Conservation (phyloP, 1,140 invertebrate species). For the Pseudomyrmex concolor region DNA sequence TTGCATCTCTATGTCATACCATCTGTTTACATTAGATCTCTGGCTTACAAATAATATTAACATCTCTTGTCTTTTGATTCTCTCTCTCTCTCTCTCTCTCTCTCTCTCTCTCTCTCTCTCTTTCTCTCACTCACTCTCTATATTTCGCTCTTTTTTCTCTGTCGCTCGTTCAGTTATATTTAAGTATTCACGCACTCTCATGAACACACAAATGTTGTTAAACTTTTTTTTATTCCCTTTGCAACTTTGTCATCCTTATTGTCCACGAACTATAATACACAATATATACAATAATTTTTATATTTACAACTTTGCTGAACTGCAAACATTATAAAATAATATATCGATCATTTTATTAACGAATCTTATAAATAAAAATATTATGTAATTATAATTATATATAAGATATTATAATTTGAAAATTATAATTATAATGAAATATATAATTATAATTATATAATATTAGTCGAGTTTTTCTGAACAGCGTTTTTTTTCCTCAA, state of each 20-base stretch:
- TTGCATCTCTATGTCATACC: conserved; percentile 75
- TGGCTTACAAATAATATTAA: conserved; percentile 81
- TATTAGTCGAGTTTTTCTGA: no score
- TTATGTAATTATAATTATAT: no score
- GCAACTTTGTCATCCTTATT: conserved; percentile 72
- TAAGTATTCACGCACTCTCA: not conserved
- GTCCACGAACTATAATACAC: conserved; percentile 79
- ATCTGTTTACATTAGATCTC: conserved; percentile 81
- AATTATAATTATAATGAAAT: no score
- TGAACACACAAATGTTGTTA: conserved; percentile 57
- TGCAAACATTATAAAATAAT: not conserved
- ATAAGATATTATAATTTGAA: no score
- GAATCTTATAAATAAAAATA: conserved; percentile 23
- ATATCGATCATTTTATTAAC: not conserved
- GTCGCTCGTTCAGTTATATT: conserved; percentile 2
- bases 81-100: not conserved
- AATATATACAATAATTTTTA: conserved; percentile 70
- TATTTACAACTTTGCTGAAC: conserved; percentile 72
- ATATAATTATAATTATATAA: no score
- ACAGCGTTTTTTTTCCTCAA: no score
- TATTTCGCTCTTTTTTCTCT: not conserved
- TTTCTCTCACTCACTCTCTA: conserved; percentile 5
- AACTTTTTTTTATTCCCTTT: conserved; percentile 45
- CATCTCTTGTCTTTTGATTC: conserved; percentile 62
- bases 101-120: not conserved